Evolutionary conservation across 2,797 vertebrate species (phyloP).

Genomic region (Hypotaenidia okinawae): DNA sequence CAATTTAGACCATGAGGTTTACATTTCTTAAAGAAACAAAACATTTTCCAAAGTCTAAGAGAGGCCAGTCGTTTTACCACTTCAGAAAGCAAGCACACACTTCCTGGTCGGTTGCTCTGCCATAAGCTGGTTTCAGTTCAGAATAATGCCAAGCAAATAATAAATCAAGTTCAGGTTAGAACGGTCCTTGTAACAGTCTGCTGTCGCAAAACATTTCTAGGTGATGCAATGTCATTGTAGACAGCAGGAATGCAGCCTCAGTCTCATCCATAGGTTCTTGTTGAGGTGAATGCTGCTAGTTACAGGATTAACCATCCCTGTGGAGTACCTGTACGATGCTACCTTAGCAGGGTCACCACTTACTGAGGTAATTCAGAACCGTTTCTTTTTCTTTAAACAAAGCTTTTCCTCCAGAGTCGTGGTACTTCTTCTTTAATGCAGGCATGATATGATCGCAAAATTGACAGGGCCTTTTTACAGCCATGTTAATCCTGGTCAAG

Average conservation of each 20-base stretch:
- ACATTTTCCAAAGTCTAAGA: neutral
- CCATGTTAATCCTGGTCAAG: neutral
- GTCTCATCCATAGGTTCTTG: neutral
- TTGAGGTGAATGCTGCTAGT: neutral
- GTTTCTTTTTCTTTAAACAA: neutral
- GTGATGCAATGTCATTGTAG: neutral
- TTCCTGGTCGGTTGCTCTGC: neutral
- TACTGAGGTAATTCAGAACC: neutral
- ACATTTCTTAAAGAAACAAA: neutral
- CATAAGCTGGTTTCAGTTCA: constrained; percentile 21
- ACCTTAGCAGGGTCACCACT: neutral
- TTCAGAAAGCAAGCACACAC: neutral
- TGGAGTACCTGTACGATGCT: neutral
- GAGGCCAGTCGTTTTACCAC: neutral
- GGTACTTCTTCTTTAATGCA: neutral
- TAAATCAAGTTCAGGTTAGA: neutral
- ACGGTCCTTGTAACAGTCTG: neutral
- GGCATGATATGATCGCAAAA: neutral
- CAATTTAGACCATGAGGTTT: neutral
- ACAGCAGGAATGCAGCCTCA: neutral
- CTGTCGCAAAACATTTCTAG: neutral
- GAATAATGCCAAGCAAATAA: neutral
- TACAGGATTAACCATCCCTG: neutral
- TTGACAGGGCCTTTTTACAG: neutral
- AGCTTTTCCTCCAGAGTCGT: neutral